These are phyloP conservation scores for Tachysurus fulvidraco DNA, from an alignment of 2,113 vertebrate species.

Conservation along the genomic window DNA sequence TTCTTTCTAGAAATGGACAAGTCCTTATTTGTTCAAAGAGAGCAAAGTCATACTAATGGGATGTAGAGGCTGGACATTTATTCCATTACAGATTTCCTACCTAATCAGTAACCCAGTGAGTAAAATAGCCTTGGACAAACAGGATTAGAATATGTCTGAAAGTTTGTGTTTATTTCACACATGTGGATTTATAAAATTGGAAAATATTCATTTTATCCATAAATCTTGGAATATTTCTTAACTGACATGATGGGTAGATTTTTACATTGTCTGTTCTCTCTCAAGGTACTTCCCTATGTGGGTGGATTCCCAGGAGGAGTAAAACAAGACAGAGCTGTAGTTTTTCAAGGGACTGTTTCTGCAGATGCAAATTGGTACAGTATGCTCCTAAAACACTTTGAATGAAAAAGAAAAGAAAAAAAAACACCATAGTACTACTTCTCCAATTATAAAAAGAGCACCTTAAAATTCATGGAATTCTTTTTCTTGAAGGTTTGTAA, in stretches of 20 bases:
- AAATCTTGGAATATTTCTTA: neutral
- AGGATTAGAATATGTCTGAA: neutral
- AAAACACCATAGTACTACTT: too few relatives aligned
- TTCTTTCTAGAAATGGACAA: neutral
- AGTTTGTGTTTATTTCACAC: neutral
- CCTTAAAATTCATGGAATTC: neutral
- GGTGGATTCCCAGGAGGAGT: neutral
- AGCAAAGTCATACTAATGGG: neutral
- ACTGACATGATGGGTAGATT: neutral
- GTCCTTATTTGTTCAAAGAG: neutral
- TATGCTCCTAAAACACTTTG: neutral
- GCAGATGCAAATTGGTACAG: neutral
- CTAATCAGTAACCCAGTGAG: neutral
- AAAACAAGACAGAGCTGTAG: neutral
- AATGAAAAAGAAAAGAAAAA: neutral
- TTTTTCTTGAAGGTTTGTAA: neutral
- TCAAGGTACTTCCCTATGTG: neutral
- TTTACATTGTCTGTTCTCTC: neutral
- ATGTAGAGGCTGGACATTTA: neutral
- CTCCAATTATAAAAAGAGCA: neutral
- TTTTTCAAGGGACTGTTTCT: slow-evolving; percentile 7
- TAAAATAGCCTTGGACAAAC: neutral
- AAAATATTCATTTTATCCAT: neutral
- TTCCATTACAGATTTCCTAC: neutral
- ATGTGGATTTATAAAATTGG: neutral